A percentile compares a stretch with the other conserved stretches of the same genome.
Evolutionary conservation across 2,797 vertebrate genomes (phyloP).

Genomic region (Pipistrellus kuhlii): DNA sequence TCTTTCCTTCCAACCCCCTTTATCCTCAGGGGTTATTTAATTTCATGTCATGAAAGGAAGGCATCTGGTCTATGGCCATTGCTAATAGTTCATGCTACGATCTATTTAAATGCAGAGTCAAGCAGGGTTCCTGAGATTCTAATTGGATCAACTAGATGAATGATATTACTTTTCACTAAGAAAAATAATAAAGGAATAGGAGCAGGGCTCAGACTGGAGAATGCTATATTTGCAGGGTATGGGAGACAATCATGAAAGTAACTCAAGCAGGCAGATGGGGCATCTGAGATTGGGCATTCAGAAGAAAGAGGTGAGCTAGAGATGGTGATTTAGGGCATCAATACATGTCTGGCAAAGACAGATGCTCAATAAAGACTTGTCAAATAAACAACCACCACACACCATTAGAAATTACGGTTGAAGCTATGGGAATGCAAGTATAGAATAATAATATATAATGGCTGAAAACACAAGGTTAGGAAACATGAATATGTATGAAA

Average conservation of each 20-base stretch:
- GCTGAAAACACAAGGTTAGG: conserved; percentile 6
- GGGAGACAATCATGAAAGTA: neutral
- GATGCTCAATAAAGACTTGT: conserved; percentile 2
- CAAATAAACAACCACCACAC: neutral
- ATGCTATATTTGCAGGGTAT: neutral
- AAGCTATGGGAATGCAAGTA: neutral
- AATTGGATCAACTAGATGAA: neutral
- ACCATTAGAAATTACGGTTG: neutral
- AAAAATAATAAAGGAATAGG: neutral
- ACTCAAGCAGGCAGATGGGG: neutral
- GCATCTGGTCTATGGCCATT: neutral
- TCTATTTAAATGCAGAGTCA: neutral
- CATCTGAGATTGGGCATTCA: neutral
- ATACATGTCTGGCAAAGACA: neutral
- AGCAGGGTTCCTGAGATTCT: neutral
- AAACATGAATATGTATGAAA: neutral
- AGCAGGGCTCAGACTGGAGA: neutral
- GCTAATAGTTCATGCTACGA: neutral
- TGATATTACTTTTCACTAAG: neutral
- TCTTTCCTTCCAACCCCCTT: neutral
- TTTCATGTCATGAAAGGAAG: neutral
- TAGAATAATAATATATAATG: neutral
- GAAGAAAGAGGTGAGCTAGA: neutral
- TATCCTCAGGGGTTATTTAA: neutral
- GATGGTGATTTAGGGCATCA: neutral